Conservation (phyloP, 2,797 vertebrate genomes). For the Remorina albescens region DNA sequence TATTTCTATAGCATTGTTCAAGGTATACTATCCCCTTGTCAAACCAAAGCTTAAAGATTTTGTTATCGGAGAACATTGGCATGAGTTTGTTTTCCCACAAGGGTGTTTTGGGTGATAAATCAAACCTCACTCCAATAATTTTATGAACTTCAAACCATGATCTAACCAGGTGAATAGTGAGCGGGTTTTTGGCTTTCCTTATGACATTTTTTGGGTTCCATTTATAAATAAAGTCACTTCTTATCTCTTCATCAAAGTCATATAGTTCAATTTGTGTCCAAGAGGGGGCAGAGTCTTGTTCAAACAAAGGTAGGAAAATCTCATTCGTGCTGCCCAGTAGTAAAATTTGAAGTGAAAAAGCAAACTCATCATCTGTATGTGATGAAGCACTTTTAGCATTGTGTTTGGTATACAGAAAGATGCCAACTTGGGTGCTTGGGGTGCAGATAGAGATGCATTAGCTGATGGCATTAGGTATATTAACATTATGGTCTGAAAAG, state of each 20-base stretch:
- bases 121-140: neutral
- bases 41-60: neutral
- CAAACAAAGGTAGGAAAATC: no score
- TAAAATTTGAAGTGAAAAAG: no score
- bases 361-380: no score
- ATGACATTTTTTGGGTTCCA: neutral
- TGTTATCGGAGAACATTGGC: neutral
- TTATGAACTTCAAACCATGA: neutral
- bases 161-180: neutral
- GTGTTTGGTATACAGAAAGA: neutral
- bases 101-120: neutral
- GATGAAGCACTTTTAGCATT: neutral
- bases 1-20: no score
- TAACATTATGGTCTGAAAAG: neutral
- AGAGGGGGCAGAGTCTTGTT: no score
- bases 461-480: neutral
- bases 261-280: no score
- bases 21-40: no score
- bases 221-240: neutral
- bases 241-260: no score
- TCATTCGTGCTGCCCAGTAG: no score
- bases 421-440: neutral
- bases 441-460: neutral
- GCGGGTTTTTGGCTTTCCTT: neutral
- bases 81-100: neutral